These are phyloP conservation scores for Chromis chromis DNA, from an alignment of 2,797 vertebrate genomes.

Conservation along the genomic window DNA sequence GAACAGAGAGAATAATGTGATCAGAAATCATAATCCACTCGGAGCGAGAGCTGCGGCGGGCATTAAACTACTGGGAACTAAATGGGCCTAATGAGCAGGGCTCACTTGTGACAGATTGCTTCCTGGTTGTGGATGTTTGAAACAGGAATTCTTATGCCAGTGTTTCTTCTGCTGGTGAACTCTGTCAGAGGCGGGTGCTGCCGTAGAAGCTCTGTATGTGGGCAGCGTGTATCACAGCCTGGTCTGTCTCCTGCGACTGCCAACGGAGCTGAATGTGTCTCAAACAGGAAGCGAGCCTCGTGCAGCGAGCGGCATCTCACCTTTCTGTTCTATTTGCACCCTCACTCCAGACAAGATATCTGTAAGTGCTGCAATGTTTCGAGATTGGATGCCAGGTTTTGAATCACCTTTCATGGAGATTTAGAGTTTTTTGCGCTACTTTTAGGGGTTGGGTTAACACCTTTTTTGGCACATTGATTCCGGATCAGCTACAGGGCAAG, in stretches of 20 bases:
- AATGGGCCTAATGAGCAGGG: conserved; percentile 39
- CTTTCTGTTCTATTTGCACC: background rate
- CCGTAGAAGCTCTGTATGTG: conserved; percentile 16
- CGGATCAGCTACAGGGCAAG: too few species aligned
- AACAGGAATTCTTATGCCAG: background rate
- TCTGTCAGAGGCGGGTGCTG: conserved; percentile 4
- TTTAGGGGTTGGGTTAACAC: background rate
- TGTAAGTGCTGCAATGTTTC: too few species aligned
- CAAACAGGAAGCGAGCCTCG: background rate
- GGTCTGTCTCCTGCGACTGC: too few species aligned
- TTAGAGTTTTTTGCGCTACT: background rate
- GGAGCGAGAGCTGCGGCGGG: conserved; percentile 12
- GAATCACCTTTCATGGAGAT: background rate
- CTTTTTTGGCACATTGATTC: too few species aligned
- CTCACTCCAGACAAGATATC: background rate
- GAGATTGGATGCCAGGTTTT: background rate
- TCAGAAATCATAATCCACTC: conserved; percentile 51
- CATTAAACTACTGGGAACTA: conserved; percentile 25
- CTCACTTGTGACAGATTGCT: conserved; percentile 36
- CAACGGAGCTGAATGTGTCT: too few species aligned
- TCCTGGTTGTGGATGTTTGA: conserved; percentile 6
- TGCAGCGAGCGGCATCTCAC: background rate
- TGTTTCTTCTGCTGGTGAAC: background rate
- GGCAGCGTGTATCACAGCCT: conserved; percentile 7
- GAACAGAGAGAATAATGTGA: conserved; percentile 40